A percentile compares a stretch with the other conserved stretches of the same genome.
Evolutionary conservation across 2,888 invertebrate genomes (phyloP).

Genomic region (Reticulitermes lucifugus): DNA sequence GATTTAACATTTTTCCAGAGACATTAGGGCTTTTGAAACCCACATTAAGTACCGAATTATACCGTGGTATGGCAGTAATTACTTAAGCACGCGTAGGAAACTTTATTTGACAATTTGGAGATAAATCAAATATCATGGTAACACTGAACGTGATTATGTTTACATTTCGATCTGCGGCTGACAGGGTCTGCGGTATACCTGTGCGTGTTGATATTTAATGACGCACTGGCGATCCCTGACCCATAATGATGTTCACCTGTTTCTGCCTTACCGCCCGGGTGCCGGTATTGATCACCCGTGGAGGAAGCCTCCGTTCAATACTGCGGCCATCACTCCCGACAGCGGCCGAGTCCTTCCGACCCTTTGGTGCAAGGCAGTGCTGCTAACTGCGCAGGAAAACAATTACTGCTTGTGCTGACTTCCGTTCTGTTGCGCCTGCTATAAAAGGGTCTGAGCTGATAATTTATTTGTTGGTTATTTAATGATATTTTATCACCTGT

Average conservation of each 20-base stretch:
- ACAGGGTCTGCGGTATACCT: neutral
- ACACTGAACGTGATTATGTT: neutral
- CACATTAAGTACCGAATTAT: no score
- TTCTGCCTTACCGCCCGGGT: neutral
- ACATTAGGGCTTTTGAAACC: no score
- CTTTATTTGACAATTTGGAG: no score
- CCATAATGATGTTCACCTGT: constrained; percentile 22
- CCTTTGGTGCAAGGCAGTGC: constrained; percentile 11
- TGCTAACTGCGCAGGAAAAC: constrained; percentile 17
- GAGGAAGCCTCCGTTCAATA: constrained; percentile 32
- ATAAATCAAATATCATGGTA: no score
- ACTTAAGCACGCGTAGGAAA: no score
- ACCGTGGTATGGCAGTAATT: no score
- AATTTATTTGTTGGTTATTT: no score
- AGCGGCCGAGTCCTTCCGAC: neutral
- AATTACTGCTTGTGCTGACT: neutral
- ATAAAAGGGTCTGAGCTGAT: no score
- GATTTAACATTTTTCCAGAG: no score
- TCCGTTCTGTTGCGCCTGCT: no score
- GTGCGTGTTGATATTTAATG: constrained; percentile 1
- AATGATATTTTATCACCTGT: no score
- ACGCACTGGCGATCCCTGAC: constrained; percentile 10
- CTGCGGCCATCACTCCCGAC: constrained; percentile 36
- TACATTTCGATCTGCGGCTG: neutral
- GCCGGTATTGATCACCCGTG: constrained; percentile 20